These are phyloP conservation scores for Xestia sexstrigata DNA, from an alignment of 2,888 invertebrate genomes.

Conservation along the genomic window DNA sequence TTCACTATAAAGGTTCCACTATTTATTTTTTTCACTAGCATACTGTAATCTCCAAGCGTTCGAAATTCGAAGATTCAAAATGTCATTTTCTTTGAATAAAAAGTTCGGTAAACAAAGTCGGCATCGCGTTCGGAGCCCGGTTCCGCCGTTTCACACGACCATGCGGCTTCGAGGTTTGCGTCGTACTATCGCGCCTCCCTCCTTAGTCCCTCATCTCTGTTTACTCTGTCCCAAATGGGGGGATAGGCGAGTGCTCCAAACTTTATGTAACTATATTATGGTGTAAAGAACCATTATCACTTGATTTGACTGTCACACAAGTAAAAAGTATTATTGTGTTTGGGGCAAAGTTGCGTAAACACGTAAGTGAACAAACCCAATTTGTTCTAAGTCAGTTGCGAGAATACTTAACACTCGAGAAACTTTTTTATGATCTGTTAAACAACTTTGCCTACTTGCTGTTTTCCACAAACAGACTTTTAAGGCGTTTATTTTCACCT, in stretches of 20 bases:
- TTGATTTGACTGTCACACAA: slow-evolving; percentile 69
- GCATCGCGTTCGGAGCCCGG: slow-evolving; percentile 71
- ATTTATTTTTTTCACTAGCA: slow-evolving; percentile 68
- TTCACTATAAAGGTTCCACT: slow-evolving; percentile 71
- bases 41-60: slow-evolving; percentile 65
- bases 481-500: slow-evolving; percentile 48
- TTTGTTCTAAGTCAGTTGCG: slow-evolving; percentile 55
- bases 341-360: slow-evolving; percentile 66
- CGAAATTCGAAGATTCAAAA: slow-evolving; percentile 58
- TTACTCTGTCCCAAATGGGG: slow-evolving; percentile 87
- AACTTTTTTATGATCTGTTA: slow-evolving; percentile 69
- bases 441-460: slow-evolving; percentile 61
- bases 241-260: slow-evolving; percentile 83
- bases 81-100: slow-evolving; percentile 68
- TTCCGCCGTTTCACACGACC: slow-evolving; percentile 80
- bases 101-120: slow-evolving; percentile 80
- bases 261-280: slow-evolving; percentile 81
- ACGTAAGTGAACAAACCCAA: slow-evolving; percentile 48
- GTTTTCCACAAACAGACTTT: slow-evolving; percentile 53
- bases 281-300: slow-evolving; percentile 73
- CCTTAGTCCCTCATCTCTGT: slow-evolving; percentile 81
- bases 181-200: slow-evolving; percentile 87
- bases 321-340: slow-evolving; percentile 67
- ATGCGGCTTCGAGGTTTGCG: slow-evolving; percentile 80
- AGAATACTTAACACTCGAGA: slow-evolving; percentile 60